Conservation (phyloP, 2,113 vertebrate genomes). For the Pollimyrus isidori region DNA sequence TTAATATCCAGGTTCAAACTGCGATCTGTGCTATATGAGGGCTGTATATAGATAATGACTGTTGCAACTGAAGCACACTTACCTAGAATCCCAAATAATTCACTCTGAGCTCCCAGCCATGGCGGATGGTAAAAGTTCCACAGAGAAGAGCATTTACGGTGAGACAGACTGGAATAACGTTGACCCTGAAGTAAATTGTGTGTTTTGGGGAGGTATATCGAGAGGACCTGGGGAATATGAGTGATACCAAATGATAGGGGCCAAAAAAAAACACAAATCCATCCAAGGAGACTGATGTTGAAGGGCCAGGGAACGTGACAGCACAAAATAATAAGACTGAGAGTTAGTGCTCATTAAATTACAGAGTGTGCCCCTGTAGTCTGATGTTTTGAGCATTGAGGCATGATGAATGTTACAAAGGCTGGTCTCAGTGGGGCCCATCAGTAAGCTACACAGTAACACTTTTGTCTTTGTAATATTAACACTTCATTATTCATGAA, state of each 20-base stretch:
- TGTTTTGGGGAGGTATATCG: not conserved
- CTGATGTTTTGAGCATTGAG: not conserved
- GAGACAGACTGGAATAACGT: not conserved
- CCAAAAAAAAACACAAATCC: not conserved
- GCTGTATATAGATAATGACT: not conserved
- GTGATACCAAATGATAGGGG: not conserved
- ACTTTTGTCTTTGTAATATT: not conserved
- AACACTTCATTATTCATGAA: constrained; percentile 2
- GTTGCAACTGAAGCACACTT: not conserved
- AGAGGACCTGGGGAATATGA: not conserved
- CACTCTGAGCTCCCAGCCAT: not conserved
- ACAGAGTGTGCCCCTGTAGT: not conserved
- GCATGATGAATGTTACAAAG: not conserved
- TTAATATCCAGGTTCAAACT: not conserved
- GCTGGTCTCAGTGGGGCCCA: not conserved
- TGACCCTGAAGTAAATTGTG: not conserved
- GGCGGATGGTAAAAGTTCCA: not conserved
- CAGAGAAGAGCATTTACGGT: not conserved
- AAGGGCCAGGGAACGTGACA: not conserved
- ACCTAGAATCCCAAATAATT: not conserved
- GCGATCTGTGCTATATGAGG: not conserved
- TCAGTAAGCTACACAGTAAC: not conserved
- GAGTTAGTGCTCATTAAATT: not conserved
- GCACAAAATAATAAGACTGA: not conserved
- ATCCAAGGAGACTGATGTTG: not conserved